A percentile compares a stretch with the other conserved stretches of the same genome.
phyloP scores from a whole-genome alignment of 2,888 invertebrate species.

The Odontomyia ornata region DNA sequence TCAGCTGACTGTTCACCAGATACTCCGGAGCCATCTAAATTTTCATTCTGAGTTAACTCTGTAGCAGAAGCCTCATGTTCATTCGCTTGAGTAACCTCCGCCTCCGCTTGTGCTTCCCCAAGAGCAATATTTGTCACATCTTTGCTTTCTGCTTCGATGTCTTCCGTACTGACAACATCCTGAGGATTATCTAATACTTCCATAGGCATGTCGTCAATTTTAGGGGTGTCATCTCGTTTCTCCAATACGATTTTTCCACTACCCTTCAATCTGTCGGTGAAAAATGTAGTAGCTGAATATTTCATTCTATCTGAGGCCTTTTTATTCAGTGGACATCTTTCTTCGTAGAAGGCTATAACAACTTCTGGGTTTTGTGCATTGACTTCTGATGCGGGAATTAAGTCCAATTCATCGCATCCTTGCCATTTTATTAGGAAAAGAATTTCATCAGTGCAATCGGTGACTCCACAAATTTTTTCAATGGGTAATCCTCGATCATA shows the following conservation, averaged over 20 bases:
- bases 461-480: conserved; percentile 89
- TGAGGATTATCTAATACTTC: not conserved
- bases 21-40: too few relatives aligned
- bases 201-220: not conserved
- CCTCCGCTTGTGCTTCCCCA: too few relatives aligned
- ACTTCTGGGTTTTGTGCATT: conserved; percentile 71
- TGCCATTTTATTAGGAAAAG: conserved; percentile 93
- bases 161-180: too few relatives aligned
- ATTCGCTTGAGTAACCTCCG: too few relatives aligned
- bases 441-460: conserved; percentile 86
- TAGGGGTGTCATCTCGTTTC: not conserved
- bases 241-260: not conserved
- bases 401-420: conserved; percentile 72
- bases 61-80: too few relatives aligned
- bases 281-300: conserved; percentile 7
- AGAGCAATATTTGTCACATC: too few relatives aligned
- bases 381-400: conserved; percentile 71
- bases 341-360: conserved; percentile 73
- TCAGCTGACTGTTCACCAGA: too few relatives aligned
- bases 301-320: conserved; percentile 58
- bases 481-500: conserved; percentile 82
- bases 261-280: conserved; percentile 8
- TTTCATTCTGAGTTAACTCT: too few relatives aligned
- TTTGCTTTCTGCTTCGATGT: too few relatives aligned
- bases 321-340: conserved; percentile 61